phyloP scores from a whole-genome alignment of 2,113 vertebrate species.

The Pelecanus crispus region DNA sequence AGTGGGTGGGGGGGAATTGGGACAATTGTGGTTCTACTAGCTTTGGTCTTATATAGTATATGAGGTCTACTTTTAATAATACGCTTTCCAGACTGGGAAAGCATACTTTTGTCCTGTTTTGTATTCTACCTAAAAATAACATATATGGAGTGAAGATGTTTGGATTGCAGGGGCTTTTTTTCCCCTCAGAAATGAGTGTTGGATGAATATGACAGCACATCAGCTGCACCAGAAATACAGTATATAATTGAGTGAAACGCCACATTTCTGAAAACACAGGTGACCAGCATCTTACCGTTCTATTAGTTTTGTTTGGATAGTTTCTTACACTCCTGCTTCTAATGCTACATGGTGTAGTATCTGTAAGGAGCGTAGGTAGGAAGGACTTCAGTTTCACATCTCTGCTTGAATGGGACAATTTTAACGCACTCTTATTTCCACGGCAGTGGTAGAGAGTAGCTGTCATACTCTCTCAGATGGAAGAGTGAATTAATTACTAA shows the following conservation, averaged over 20 bases:
- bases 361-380: background rate
- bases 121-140: background rate
- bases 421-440: background rate
- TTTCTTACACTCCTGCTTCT: background rate
- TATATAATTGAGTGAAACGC: background rate
- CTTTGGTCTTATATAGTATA: background rate
- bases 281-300: background rate
- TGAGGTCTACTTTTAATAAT: background rate
- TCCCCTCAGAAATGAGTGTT: background rate
- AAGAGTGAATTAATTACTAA: background rate
- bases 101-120: background rate
- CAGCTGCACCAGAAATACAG: background rate
- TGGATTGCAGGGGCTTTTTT: background rate
- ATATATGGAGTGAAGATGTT: background rate
- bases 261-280: background rate
- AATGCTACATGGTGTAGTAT: background rate
- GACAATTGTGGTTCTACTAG: background rate
- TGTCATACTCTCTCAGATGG: background rate
- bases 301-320: background rate
- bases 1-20: background rate
- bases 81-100: background rate
- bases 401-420: background rate
- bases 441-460: background rate
- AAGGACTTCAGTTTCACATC: background rate
- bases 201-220: fast-evolving